phyloP scores from a whole-genome alignment of 2,797 vertebrate genomes.

The Acrossocheilus fasciatus region DNA sequence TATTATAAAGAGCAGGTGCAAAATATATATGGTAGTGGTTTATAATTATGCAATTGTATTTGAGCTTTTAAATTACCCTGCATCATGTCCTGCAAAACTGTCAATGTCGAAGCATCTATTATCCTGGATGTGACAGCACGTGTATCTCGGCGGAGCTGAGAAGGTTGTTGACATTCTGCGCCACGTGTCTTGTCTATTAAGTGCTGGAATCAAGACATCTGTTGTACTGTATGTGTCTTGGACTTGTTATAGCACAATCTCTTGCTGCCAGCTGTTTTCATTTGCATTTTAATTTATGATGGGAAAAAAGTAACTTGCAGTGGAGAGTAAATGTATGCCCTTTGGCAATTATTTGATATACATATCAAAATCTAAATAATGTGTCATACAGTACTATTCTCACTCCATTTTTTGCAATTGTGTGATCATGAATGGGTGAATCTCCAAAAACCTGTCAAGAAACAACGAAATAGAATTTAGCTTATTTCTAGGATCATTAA shows the following conservation, averaged over 20 bases:
- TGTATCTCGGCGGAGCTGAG: background rate
- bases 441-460: background rate
- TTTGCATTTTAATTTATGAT: slow-evolving; percentile 69
- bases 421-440: background rate
- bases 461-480: background rate
- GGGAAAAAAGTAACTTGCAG: slow-evolving; percentile 41
- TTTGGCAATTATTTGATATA: slow-evolving; percentile 15
- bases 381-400: background rate
- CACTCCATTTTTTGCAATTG: background rate
- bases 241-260: slow-evolving; percentile 61
- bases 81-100: background rate
- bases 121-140: slow-evolving; percentile 15
- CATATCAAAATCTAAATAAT: background rate
- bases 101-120: background rate
- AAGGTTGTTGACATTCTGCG: slow-evolving; percentile 23
- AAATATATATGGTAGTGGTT: background rate
- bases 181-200: slow-evolving; percentile 41
- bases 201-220: slow-evolving; percentile 61
- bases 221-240: slow-evolving; percentile 59
- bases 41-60: background rate
- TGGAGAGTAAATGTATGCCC: background rate
- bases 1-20: background rate
- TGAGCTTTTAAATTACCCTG: no score
- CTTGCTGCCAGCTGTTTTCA: slow-evolving; percentile 68
- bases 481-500: background rate